Evolutionary conservation across 2,888 invertebrate species (phyloP).

Genomic region (Metacarcinus magister): DNA sequence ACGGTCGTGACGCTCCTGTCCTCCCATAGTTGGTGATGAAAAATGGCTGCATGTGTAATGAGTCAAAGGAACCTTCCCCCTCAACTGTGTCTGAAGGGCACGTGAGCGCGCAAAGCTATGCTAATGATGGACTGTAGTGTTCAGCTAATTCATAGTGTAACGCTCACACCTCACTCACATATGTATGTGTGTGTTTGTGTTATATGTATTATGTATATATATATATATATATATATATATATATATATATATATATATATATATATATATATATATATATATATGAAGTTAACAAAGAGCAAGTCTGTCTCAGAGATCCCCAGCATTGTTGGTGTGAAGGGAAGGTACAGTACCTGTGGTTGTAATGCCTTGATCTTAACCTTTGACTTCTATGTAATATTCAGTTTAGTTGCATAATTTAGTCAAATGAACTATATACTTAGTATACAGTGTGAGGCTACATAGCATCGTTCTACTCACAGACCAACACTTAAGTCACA

Average conservation of each 20-base stretch:
- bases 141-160: neutral
- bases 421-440: neutral
- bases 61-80: neutral
- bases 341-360: no score
- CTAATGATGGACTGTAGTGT: neutral
- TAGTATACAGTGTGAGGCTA: neutral
- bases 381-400: no score
- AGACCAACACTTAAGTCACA: neutral
- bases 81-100: neutral
- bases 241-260: conserved; percentile 12
- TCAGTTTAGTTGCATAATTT: neutral
- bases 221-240: neutral
- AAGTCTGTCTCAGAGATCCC: no score
- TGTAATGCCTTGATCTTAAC: no score
- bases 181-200: neutral
- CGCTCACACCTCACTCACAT: neutral
- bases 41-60: conserved; percentile 35
- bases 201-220: conserved; percentile 38
- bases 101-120: neutral
- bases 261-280: conserved; percentile 55
- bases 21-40: neutral
- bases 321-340: no score
- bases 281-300: neutral
- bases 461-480: neutral
- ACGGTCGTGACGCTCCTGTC: neutral